Evolutionary conservation across 2,113 vertebrate genomes (phyloP), one percentile per base, ranked within the genome.

Genomic region (Promerops cafer): DNA sequence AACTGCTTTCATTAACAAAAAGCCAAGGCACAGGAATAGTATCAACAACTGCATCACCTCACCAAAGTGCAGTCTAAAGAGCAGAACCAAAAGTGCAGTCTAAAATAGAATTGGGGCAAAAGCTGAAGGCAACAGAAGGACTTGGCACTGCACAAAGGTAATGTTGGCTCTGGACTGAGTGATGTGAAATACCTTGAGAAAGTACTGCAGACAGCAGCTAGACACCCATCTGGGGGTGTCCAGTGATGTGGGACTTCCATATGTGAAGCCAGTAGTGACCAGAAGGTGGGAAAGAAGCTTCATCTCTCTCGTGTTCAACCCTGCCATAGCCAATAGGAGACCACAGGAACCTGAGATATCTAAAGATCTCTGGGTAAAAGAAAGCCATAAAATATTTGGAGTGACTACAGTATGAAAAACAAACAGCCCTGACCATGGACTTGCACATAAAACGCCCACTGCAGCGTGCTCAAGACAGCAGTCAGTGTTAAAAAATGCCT

Each of bases 261-360:
- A 18, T 0, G 0, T 42, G 63, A 57, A 90, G 24, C 13, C 35
- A 85, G 33, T 2, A 59, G 31, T 8, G 22, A 61, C 6, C 64
- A 94, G 69, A n/a, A 89, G 10, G 15, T 23, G 8, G 39, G 52
- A 92, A 87, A 66, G 4, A 20, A 70, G 7, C 7, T 82, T 45
- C 19, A 9, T 16, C 20, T 74, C 37, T 83, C 78, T 33, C 10
- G 10, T 1, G 0, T 44, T 70, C 52, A 56, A 37, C 16, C 22
- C n/a, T 40, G 14, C 16, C 27, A 59, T 5, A 50, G 60, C 23
- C 44, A 57, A 28, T 1, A 50, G 21, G 40, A 52, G 21, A 42
- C 13, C 71, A 75, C 15, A n/a, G 65, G 16, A 66, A 37, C 8
- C 6, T 12, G 27, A 78, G 37, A 22, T 21, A 80, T 77, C n/a